Conservation (phyloP, 23 tunicate genomes). For the Phallusia fumigata region DNA sequence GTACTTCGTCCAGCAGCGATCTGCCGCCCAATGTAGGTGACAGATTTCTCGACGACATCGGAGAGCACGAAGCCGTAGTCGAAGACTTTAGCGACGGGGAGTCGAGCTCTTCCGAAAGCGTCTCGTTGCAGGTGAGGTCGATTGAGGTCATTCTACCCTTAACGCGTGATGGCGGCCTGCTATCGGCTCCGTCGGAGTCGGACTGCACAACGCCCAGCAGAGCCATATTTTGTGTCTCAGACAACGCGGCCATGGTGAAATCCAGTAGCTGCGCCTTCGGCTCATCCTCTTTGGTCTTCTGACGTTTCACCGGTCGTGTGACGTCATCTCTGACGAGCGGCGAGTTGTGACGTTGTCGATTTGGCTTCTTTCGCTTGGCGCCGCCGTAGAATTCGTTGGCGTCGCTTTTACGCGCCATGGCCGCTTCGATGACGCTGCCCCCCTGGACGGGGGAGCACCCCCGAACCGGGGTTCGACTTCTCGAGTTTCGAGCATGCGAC, state of each 20-base stretch:
- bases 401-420: conserved; percentile 64
- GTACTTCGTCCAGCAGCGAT: not conserved
- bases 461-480: conserved; percentile 31
- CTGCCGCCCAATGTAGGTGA: not conserved
- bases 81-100: not conserved
- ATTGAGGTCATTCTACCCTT: conserved; percentile 31
- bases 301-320: not conserved
- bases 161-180: not conserved
- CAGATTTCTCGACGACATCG: not conserved
- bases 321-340: conserved; percentile 8
- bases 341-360: conserved; percentile 16
- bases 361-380: conserved; percentile 2
- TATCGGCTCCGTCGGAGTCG: not conserved
- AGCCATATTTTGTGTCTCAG: conserved; percentile 37
- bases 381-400: conserved; percentile 34
- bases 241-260: conserved; percentile 35
- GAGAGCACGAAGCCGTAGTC: not conserved
- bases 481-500: not conserved
- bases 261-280: conserved; percentile 18
- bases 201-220: conserved; percentile 5
- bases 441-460: conserved; percentile 54
- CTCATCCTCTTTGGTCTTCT: conserved; percentile 9
- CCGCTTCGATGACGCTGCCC: conserved; percentile 62
- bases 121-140: conserved; percentile 77
- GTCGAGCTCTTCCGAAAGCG: conserved; percentile 46